Evolutionary conservation across 1,140 invertebrate species (phyloP), one percentile per base, ranked within the genome.

Genomic region (Drosophila fuyamai): DNA sequence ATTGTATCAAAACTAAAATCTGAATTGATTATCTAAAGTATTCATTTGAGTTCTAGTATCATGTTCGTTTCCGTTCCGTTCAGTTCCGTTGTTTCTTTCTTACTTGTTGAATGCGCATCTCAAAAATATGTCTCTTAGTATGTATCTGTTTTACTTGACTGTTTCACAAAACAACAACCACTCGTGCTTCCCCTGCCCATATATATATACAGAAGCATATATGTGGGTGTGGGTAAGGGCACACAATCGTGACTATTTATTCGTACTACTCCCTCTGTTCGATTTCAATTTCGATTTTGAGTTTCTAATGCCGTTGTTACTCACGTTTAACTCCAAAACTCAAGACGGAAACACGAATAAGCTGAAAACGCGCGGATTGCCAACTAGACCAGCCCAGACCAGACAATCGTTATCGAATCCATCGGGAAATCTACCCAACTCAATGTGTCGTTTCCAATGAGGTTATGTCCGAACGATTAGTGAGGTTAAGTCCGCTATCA

Each of bases 31-130:
- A 57, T 71, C 68, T 71, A 55, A 72, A 71, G 66, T 72, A 72
- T 71, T 72, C 65, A 68, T 68, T 71, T 72, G 68, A 72, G 68
- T 72, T 72, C 65, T 71, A 71, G 68, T 71, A 71, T 71, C 68
- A 71, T 71, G 68, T 71, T 71, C 66, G 68, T 71, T 71, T 71
- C 67, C 67, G 67, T 71, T 71, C 65, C 50, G 67, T 71, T 71
- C 29, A 70, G 47, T 70, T 70, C 50, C 53, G 68, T 71, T 72
- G 68, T 71, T 72, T 72, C 67, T 72, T 72, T 72, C 68, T 71
- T 72, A 72, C 53, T 72, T 72, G 65, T 71, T 71, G 68, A 72
- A 72, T 72, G 68, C 68, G 68, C 68, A 72, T 72, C 66, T 53
- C 50, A 53, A 72, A 56, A 71, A 56, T 29, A 56, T 63, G 58